phyloP scores from a whole-genome alignment of 2,797 vertebrate genomes.

The Phrynocephalus forsythii region DNA sequence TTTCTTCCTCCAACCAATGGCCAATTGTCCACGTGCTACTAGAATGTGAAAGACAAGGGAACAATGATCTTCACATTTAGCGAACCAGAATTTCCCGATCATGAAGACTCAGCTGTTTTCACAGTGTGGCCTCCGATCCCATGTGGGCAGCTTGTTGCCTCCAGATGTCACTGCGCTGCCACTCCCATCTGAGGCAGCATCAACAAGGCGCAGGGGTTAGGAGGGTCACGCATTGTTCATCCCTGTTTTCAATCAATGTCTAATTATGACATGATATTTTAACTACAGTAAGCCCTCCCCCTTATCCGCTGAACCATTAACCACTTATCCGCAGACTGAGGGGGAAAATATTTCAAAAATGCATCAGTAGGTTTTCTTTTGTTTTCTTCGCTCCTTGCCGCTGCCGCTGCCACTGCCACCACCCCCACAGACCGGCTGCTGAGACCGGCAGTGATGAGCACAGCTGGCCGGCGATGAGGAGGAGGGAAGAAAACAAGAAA shows the following conservation, averaged over 20 bases:
- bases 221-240: neutral
- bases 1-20: no score
- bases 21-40: neutral
- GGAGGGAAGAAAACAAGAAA: no score
- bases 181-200: neutral
- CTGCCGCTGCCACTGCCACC: no score
- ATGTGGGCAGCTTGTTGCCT: neutral
- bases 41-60: neutral
- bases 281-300: no score
- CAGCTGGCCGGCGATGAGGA: no score
- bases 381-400: no score
- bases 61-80: neutral
- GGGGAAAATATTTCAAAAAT: no score
- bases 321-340: no score
- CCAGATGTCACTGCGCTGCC: neutral
- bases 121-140: neutral
- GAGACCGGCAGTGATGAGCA: no score
- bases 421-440: no score
- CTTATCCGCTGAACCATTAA: no score
- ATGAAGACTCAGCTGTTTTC: neutral
- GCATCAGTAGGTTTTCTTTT: no score
- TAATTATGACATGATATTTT: neutral
- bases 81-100: neutral
- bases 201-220: neutral
- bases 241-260: neutral